Base-by-base conservation (phyloP, 2,888 invertebrate species). In the Hydropsyche betteni region DNA sequence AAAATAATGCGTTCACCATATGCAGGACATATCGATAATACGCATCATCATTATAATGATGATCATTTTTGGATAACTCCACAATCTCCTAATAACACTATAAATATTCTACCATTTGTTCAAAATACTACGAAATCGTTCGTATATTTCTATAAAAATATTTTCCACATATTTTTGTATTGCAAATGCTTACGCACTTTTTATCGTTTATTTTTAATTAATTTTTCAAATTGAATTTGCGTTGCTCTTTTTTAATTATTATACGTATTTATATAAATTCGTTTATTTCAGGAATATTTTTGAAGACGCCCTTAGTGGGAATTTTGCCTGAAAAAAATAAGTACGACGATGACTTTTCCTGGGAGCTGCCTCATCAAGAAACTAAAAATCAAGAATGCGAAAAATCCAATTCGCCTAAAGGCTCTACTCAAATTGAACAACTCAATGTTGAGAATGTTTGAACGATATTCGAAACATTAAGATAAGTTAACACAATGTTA, bases 321-420 rank as follows among this genome's bases (percentile, higher is more conserved):
- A 81, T 85, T 76, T 83, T 91, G 58, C 84, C 87, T 72, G 88
- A 89, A 76, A 86, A 87, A 50, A 87, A 90, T 75, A 87, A 88
- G 79, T 91, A 91, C 82, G 85, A 90, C 81, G 92, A 92, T 81
- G 89, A 89, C 81, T 82, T 87, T 80, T 89, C 88, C 81, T 92
- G 92, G 92, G 90, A 91, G 80, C 85, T 91, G 77, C 91, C 91
- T 10, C 16, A 74, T 14, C 69, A 71, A 10, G 72, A 76, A 68
- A n/a, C 64, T 8, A 44, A 6, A 1, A 44, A 4, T 44, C 7
- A 44, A 44, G 7, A 44, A 6, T 44, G 6, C 10, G 44, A 44
- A 10, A 10, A 1, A 44, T 10, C 44, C 44, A 10, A 10, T 8
- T 2, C 44, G 6, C 44, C 44, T 10, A 44, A 44, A 10, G 10